A percentile compares a stretch with the other conserved stretches of the same genome.
phyloP scores from a whole-genome alignment of 2,113 vertebrate genomes.

The Peromyscus polionotus region DNA sequence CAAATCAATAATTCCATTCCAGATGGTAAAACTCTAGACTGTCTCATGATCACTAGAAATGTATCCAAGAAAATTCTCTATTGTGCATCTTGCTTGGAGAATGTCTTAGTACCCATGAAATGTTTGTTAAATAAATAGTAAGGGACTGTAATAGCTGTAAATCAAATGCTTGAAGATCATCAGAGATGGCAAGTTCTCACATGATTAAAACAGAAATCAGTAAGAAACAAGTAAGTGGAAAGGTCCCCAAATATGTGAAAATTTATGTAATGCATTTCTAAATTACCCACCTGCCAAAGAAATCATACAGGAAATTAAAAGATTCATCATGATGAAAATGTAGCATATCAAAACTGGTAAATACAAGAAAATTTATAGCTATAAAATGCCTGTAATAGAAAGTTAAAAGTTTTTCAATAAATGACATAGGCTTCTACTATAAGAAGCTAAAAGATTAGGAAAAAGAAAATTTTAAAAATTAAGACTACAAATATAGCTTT shows the following conservation, averaged over 20 bases:
- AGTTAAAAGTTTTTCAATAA: background rate
- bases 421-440: conserved; percentile 1
- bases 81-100: background rate
- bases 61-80: conserved; percentile 30
- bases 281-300: conserved; percentile 3
- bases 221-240: background rate
- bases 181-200: background rate
- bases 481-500: background rate
- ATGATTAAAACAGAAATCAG: conserved; percentile 21
- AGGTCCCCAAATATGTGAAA: conserved; percentile 15
- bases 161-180: background rate
- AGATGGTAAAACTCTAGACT: background rate
- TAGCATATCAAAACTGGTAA: background rate
- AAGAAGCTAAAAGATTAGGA: background rate
- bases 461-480: background rate
- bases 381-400: background rate
- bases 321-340: conserved; percentile 31
- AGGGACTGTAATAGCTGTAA: conserved; percentile 13
- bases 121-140: conserved; percentile 2
- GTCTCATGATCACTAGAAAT: background rate
- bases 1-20: background rate
- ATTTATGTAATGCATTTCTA: conserved; percentile 23
- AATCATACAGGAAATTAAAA: conserved; percentile 28
- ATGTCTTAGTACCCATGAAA: conserved; percentile 1
- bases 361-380: conserved; percentile 17